phyloP scores from a whole-genome alignment of 2,113 vertebrate genomes.

The Hippolais icterina region DNA sequence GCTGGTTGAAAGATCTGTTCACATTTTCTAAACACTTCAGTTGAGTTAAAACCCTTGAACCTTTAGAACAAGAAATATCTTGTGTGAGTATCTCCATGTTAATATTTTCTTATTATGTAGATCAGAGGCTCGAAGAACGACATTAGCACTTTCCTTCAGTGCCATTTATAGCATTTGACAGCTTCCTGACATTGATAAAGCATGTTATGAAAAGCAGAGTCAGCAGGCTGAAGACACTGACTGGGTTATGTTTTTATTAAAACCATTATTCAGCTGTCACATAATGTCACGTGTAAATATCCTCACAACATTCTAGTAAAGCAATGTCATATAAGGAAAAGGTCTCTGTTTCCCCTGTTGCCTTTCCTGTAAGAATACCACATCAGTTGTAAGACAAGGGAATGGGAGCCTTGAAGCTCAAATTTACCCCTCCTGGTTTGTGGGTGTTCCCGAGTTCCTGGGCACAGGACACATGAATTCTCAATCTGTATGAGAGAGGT shows the following conservation, averaged over 20 bases:
- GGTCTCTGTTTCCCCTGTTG: background rate
- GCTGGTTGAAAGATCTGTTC: background rate
- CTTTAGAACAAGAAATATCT: background rate
- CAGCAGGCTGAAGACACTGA: background rate
- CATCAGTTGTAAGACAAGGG: accelerated
- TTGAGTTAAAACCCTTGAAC: background rate
- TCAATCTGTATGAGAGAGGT: background rate
- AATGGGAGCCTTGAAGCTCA: background rate
- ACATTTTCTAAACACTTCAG: background rate
- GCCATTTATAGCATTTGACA: background rate
- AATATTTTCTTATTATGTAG: background rate
- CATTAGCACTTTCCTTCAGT: background rate
- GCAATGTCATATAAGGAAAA: background rate
- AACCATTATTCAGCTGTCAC: background rate
- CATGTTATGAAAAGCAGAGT: background rate
- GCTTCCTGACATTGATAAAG: background rate
- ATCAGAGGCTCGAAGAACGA: background rate
- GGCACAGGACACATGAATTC: background rate
- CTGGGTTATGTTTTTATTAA: background rate
- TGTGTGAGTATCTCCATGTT: background rate
- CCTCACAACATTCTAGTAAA: background rate
- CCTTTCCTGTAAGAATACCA: background rate
- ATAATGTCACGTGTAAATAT: background rate
- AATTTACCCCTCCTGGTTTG: background rate
- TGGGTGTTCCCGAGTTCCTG: background rate